Evolutionary conservation across 2,888 invertebrate genomes (phyloP), one percentile per base, ranked within the genome.

Genomic region (Nudaria mundana): DNA sequence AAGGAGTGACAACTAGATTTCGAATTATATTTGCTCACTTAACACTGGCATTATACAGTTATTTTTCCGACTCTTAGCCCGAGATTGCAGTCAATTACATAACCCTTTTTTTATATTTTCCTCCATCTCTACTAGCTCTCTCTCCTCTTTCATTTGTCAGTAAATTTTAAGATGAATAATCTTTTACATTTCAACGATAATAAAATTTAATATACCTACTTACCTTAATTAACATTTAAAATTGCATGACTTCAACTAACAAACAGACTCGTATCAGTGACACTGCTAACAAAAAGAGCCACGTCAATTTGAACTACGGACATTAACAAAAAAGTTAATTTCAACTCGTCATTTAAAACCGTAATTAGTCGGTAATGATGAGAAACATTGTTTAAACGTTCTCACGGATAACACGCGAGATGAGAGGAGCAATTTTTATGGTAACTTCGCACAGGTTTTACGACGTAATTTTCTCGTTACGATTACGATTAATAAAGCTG

Each of bases 351-450:
- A 70, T 66, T 67, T 62, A 61, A 66, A 71, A 67, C 61, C 55
- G 56, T 57, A 62, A 66, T 70, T 69, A 71, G 66, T 66, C 45
- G 55, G 50, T 65, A 69, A 74, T 66, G 64, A 71, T 51, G 63
- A 65, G 53, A 37, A 50, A 58, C 56, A 76, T 77, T 77, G 77
- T 77, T 63, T 24, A 40, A 37, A 45, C 51, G 36, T 71, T 76
- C 77, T 65, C 76, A 76, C 71, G 71, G 61, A 61, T 65, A 63
- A 68, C 45, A 49, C 20, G 46, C 30, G 29, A 47, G 47, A 48
- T 49, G 48, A 51, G 56, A 47, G 30, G 41, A 45, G 44, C 45
- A 46, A 46, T 44, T 66, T 54, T 63, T 60, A 56, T 43, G 44
- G 38, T 41, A 37, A 59, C 51, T 54, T 47, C 52, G 40, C 37